These are phyloP conservation scores for Periophthalmus magnuspinnatus DNA, from an alignment of 2,797 vertebrate species.

Conservation along the genomic window DNA sequence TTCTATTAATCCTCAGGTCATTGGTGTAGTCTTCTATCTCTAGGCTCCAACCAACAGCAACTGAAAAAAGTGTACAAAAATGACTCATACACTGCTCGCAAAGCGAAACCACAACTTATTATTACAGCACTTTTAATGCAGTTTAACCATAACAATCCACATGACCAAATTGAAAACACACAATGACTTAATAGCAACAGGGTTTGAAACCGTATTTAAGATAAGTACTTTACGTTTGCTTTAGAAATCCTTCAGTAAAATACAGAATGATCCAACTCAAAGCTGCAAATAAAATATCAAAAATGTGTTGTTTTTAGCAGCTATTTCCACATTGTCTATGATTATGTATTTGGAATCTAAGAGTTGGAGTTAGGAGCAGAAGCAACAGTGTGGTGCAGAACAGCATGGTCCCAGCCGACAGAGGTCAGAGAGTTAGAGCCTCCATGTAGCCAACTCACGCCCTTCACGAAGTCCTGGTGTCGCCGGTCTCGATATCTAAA, in stretches of 20 bases:
- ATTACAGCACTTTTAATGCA: constrained; percentile 57
- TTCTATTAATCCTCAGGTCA: background rate
- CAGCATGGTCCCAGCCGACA: constrained; percentile 94
- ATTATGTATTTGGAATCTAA: constrained; percentile 30
- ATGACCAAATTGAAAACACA: constrained; percentile 17
- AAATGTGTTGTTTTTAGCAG: background rate
- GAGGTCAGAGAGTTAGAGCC: constrained; percentile 85
- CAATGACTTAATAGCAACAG: background rate
- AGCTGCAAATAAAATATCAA: background rate
- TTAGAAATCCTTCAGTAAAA: constrained; percentile 17
- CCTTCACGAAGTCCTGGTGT: constrained; percentile 90
- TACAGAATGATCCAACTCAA: background rate
- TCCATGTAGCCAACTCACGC: constrained; percentile 86
- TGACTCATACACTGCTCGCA: background rate
- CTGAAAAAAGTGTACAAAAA: background rate
- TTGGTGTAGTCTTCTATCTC: no score
- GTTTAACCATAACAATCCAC: constrained; percentile 41
- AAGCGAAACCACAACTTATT: background rate
- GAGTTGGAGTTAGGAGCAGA: constrained; percentile 37
- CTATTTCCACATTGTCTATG: background rate
- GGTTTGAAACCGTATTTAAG: background rate
- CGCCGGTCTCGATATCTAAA: constrained; percentile 83
- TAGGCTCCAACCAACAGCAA: background rate
- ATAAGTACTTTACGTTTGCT: constrained; percentile 9
- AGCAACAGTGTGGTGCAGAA: constrained; percentile 85